Evolutionary conservation across 2,113 vertebrate genomes (phyloP).

Genomic region (Eleginops maclovinus): DNA sequence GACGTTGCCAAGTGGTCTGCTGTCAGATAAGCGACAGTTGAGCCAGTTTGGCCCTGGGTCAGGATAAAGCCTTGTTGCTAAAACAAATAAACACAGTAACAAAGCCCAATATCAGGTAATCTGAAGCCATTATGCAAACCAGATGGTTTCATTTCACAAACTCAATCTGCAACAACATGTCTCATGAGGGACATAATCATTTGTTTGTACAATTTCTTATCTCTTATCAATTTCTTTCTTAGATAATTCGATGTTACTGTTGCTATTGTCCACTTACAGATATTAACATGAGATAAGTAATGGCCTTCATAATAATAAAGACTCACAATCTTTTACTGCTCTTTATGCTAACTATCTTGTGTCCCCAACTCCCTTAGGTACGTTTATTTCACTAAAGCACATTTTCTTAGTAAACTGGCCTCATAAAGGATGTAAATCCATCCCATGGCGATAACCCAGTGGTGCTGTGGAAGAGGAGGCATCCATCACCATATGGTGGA

Average conservation of each 20-base stretch:
- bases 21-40: slow-evolving; percentile 59
- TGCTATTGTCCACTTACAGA: slow-evolving; percentile 20
- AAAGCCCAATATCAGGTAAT: slow-evolving; percentile 74
- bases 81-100: slow-evolving; percentile 78
- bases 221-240: no score
- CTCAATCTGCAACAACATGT: slow-evolving; percentile 47
- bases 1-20: slow-evolving; percentile 60
- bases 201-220: slow-evolving; percentile 45
- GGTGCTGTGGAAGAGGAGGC: slow-evolving; percentile 35
- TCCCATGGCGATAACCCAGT: slow-evolving; percentile 4
- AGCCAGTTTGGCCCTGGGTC: slow-evolving; percentile 63
- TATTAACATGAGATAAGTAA: slow-evolving; percentile 6
- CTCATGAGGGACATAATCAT: slow-evolving; percentile 43
- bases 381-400: slow-evolving; percentile 7
- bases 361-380: background rate
- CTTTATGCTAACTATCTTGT: background rate
- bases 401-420: slow-evolving; percentile 22
- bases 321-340: background rate
- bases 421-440: slow-evolving; percentile 22
- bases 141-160: slow-evolving; percentile 71
- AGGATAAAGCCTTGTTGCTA: slow-evolving; percentile 73
- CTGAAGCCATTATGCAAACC: slow-evolving; percentile 70
- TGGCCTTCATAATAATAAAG: background rate
- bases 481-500: slow-evolving; percentile 56
- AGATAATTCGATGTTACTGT: slow-evolving; percentile 31